Evolutionary conservation across 2,888 invertebrate genomes (phyloP).

Genomic region (Labia minor): DNA sequence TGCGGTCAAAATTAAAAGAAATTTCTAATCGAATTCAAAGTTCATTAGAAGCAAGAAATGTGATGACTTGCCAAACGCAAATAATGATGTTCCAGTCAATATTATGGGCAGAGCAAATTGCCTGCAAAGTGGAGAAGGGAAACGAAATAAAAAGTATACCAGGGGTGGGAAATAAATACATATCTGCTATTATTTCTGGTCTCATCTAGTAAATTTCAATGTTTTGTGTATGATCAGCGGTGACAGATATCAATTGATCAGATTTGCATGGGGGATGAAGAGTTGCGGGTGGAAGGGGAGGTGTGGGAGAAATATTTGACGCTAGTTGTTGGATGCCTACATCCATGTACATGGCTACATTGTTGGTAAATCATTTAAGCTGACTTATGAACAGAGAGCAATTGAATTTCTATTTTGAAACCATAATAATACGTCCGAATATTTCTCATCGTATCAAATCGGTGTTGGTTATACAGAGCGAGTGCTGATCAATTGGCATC

Average conservation of each 20-base stretch:
- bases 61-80: neutral
- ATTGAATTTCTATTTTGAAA: conserved; percentile 1
- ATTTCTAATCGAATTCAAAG: neutral
- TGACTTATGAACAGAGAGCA: conserved; percentile 13
- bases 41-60: neutral
- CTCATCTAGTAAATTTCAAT: conserved; percentile 5
- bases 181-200: neutral
- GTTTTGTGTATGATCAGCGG: conserved; percentile 2
- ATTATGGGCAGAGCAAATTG: neutral
- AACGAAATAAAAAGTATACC: neutral
- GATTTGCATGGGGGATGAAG: neutral
- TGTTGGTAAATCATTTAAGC: conserved; percentile 13
- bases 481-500: conserved; percentile 3
- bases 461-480: neutral
- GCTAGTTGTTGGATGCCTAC: neutral
- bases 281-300: neutral
- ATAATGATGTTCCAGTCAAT: conserved; percentile 4
- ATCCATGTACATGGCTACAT: neutral
- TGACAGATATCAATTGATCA: conserved; percentile 13
- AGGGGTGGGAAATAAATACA: neutral
- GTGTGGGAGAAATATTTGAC: neutral
- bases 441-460: conserved; percentile 4
- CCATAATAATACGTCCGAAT: conserved; percentile 13
- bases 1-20: neutral
- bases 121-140: too few species aligned